phyloP scores from a whole-genome alignment of 2,797 vertebrate species.

The Diplodus puntazzo region DNA sequence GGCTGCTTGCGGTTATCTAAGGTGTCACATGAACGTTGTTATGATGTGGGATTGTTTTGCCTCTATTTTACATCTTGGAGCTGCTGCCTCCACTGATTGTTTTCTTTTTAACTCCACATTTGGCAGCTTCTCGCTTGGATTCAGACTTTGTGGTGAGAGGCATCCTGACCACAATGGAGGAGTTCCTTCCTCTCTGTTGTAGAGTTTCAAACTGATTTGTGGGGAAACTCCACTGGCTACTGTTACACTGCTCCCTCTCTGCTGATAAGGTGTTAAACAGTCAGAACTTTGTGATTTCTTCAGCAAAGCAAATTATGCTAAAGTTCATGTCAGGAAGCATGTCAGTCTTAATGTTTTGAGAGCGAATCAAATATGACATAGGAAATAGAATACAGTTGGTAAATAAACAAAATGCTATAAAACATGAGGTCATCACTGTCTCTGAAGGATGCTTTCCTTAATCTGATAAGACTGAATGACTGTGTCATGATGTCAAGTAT shows the following conservation, averaged over 20 bases:
- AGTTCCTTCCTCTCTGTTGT: slow-evolving; percentile 75
- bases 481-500: not conserved
- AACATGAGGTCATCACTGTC: slow-evolving; percentile 10
- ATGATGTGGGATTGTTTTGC: slow-evolving; percentile 39
- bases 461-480: slow-evolving; percentile 4
- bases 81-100: slow-evolving; percentile 54
- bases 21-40: slow-evolving; percentile 27
- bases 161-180: slow-evolving; percentile 70
- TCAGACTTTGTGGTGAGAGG: slow-evolving; percentile 54
- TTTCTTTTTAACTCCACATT: slow-evolving; percentile 54
- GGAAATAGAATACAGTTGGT: slow-evolving; percentile 9
- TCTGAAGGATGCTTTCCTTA: not conserved
- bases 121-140: slow-evolving; percentile 58
- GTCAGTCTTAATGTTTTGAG: slow-evolving; percentile 26
- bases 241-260: slow-evolving; percentile 17
- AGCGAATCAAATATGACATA: slow-evolving; percentile 32
- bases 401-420: not conserved
- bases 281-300: slow-evolving; percentile 34
- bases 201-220: slow-evolving; percentile 45
- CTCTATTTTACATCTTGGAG: slow-evolving; percentile 51
- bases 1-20: slow-evolving; percentile 27
- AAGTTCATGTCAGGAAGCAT: slow-evolving; percentile 58
- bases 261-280: slow-evolving; percentile 46
- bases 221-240: slow-evolving; percentile 70
- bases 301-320: slow-evolving; percentile 50